Evolutionary conservation across 2,888 invertebrate species (phyloP).

Genomic region (Sympetrum striolatum): DNA sequence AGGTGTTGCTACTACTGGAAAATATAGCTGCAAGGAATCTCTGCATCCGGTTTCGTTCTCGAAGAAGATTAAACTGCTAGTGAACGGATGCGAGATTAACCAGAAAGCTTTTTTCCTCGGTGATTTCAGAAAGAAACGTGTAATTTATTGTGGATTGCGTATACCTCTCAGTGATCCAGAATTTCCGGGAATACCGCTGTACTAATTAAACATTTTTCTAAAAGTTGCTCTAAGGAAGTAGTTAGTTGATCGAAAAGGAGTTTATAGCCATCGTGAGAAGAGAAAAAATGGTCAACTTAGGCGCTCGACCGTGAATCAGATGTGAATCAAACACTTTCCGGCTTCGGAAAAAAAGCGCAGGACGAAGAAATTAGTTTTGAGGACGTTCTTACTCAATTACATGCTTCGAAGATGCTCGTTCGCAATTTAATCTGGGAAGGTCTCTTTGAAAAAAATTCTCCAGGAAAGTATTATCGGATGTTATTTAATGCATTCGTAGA

Average conservation of each 20-base stretch:
- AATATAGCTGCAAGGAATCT: no score
- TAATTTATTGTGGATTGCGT: not conserved
- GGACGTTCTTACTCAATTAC: not conserved
- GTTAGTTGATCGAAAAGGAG: not conserved
- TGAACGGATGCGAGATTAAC: not conserved
- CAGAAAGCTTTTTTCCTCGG: not conserved
- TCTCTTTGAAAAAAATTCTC: no score
- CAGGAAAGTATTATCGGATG: no score
- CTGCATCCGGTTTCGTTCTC: no score
- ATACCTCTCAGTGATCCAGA: not conserved
- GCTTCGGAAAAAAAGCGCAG: not conserved
- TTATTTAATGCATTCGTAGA: not conserved
- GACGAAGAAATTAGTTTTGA: not conserved
- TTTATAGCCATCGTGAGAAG: not conserved
- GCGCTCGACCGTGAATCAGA: not conserved
- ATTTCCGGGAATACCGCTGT: not conserved
- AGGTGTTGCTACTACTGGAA: no score
- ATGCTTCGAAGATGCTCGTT: not conserved
- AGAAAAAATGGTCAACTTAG: not conserved
- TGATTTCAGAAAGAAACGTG: not conserved
- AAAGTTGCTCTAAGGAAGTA: not conserved
- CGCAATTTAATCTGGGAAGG: not conserved
- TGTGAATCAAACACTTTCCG: not conserved
- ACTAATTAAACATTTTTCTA: not conserved
- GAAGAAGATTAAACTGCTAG: no score